Conservation (phyloP, 2,888 invertebrate species). For the Lithophane semibrunnea region DNA sequence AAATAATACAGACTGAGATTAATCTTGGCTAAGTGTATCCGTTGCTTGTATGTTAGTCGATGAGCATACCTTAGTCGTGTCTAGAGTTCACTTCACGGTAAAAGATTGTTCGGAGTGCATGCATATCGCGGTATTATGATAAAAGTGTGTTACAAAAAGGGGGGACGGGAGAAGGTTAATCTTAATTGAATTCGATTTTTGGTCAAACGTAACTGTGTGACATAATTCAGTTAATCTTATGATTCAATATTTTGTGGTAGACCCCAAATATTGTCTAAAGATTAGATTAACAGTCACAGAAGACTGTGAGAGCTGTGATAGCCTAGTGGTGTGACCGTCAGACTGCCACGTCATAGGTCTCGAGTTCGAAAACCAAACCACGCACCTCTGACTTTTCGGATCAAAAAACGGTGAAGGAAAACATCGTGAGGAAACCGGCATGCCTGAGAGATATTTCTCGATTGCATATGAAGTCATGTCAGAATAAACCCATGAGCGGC, state of each 20-base stretch:
- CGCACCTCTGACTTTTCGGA: no score
- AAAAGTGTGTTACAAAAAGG: not conserved
- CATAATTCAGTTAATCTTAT: not conserved
- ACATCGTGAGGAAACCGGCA: no score
- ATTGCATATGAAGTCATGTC: no score
- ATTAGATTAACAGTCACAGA: not conserved
- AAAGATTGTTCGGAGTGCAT: not conserved
- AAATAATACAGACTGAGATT: constrained; percentile 58
- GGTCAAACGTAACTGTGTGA: not conserved
- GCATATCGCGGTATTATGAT: not conserved
- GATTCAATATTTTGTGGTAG: not conserved
- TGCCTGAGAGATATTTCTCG: no score
- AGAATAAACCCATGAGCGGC: no score
- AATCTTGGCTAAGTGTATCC: constrained; percentile 38
- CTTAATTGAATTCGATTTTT: not conserved
- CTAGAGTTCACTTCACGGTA: constrained; percentile 19
- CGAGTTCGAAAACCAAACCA: no score
- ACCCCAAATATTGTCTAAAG: not conserved
- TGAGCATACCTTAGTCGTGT: constrained; percentile 31
- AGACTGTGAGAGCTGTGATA: not conserved
- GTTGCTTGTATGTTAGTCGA: constrained; percentile 14
- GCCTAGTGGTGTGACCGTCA: no score
- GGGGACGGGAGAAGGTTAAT: no score
- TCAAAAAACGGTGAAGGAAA: no score
- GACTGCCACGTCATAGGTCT: no score